phyloP scores from a whole-genome alignment of 2,113 vertebrate species.

The Pteronura brasiliensis region DNA sequence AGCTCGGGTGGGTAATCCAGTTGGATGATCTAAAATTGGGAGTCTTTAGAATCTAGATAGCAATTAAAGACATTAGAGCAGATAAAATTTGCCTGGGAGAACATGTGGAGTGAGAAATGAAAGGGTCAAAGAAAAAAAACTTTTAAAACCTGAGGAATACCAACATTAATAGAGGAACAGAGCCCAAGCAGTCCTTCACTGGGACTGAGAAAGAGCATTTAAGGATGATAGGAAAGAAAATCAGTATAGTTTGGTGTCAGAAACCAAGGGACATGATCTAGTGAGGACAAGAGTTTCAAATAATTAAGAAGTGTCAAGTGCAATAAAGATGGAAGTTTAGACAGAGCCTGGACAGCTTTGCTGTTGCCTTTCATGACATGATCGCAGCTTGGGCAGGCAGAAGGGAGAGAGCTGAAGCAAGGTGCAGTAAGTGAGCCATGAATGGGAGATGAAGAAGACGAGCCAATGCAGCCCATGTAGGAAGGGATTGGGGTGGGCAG shows the following conservation, averaged over 20 bases:
- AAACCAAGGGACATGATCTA: background rate
- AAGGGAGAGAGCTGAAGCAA: background rate
- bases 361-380: background rate
- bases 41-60: background rate
- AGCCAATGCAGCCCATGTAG: accelerated
- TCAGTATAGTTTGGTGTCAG: background rate
- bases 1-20: background rate
- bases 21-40: background rate
- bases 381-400: background rate
- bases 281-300: background rate
- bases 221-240: background rate
- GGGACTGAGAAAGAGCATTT: background rate
- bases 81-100: background rate
- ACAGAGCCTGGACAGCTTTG: background rate
- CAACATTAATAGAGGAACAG: background rate
- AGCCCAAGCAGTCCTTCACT: background rate
- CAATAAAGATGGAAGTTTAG: background rate
- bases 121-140: background rate
- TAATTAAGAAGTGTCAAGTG: background rate
- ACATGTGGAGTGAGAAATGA: background rate
- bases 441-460: background rate
- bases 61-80: background rate
- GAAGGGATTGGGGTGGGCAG: background rate
- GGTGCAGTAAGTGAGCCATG: background rate
- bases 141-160: background rate